These are phyloP conservation scores for Notolabrus celidotus DNA, from an alignment of 2,797 vertebrate genomes.

Conservation along the genomic window DNA sequence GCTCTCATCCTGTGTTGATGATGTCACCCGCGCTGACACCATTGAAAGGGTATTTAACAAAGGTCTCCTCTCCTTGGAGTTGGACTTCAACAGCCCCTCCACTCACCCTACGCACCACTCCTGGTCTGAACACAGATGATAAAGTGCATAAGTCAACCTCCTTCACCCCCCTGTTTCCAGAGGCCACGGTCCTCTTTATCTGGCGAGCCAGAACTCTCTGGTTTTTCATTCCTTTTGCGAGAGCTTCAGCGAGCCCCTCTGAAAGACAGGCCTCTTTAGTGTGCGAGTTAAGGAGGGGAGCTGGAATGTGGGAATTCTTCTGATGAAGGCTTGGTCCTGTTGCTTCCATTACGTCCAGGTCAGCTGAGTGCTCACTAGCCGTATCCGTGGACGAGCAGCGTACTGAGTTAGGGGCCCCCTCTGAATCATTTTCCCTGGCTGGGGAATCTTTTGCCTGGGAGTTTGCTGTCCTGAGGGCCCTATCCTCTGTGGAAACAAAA, in stretches of 20 bases:
- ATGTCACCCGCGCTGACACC: conserved; percentile 56
- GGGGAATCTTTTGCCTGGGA: conserved; percentile 66
- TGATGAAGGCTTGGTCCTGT: conserved; percentile 63
- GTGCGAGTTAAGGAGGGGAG: conserved; percentile 47
- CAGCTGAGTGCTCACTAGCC: conserved; percentile 88
- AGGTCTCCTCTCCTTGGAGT: conserved; percentile 83
- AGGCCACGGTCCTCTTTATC: conserved; percentile 39
- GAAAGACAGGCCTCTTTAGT: conserved; percentile 62
- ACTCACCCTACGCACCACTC: conserved; percentile 88
- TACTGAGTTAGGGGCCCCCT: conserved; percentile 81
- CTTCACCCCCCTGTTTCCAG: conserved; percentile 30
- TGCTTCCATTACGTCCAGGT: conserved; percentile 81
- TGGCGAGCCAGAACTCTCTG: conserved; percentile 89
- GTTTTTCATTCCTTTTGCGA: conserved; percentile 88
- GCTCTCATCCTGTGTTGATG: conserved; percentile 33
- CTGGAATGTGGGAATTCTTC: conserved; percentile 49
- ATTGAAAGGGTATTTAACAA: conserved; percentile 80
- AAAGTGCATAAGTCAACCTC: conserved; percentile 39
- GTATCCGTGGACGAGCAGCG: conserved; percentile 92
- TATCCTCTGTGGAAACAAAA: conserved; percentile 60
- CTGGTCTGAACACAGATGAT: conserved; percentile 84
- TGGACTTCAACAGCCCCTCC: conserved; percentile 87
- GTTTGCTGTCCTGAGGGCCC: conserved; percentile 62
- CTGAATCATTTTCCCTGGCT: conserved; percentile 68
- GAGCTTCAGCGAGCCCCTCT: conserved; percentile 77